Evolutionary conservation across 2,888 invertebrate species (phyloP), one percentile per base, ranked within the genome.

Genomic region (Lepidocyrtoides sp.): DNA sequence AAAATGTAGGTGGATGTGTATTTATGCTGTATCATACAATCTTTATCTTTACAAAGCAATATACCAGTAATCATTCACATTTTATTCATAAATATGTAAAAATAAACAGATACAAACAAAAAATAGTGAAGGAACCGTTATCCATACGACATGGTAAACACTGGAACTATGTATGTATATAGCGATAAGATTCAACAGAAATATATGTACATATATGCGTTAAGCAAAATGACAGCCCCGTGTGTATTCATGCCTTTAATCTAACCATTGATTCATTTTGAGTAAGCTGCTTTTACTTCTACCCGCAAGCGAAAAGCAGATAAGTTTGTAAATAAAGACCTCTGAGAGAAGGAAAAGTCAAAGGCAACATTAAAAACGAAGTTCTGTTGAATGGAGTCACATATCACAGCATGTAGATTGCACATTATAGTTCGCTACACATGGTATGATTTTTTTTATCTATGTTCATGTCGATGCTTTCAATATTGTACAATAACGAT

Each of bases 401-500:
- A 69, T 14, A 36, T 14, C 17, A 69, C 0, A 12, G 4, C 17
- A 36, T 14, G n/a, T 63, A 29, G 3, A 63, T 5, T n/a, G 36
- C 14, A 69, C 66, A 69, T n/a, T n/a, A n/a, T n/a, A n/a, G n/a
- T n/a, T n/a, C n/a, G n/a, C n/a, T n/a, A n/a, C n/a, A n/a, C n/a
- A 32, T 32, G 36, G 7, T 36, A 36, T 36, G 36, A 36, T 36
- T 36, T 36, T 32, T 69, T 69, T 69, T 72, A 72, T 72, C 72
- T 72, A 29, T 41, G 12, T 1, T 41, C 4, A 54, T 84, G 84
- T 84, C 69, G 54, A 41, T 83, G 36, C 72, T 72, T 72, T 44
- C 84, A 69, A 66, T 83, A 83, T 48, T 84, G 20, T 79, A 79
- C 12, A 36, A n/a, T 41, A 20, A 79, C 12, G 1, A 10, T n/a